Conservation (phyloP, 2,888 invertebrate species). For the Tanypteryx hageni region DNA sequence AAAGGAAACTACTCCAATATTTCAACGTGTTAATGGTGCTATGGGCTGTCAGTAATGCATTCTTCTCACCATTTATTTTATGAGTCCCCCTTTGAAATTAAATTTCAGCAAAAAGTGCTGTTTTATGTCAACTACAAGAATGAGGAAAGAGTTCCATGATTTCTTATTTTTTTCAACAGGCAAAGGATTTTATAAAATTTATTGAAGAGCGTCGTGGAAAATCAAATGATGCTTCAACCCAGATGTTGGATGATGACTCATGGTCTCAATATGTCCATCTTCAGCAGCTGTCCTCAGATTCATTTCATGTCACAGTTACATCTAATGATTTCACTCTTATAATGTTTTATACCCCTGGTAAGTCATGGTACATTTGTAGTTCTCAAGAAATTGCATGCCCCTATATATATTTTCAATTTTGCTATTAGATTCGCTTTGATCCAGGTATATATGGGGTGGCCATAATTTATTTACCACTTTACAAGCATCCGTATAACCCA, state of each 20-base stretch:
- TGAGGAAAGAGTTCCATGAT: neutral
- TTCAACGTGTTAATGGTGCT: too few species aligned
- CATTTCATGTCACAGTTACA: constrained; percentile 80
- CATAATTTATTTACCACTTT: too few species aligned
- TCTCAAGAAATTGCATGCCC: neutral
- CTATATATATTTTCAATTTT: neutral
- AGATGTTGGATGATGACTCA: constrained; percentile 75
- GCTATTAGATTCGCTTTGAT: too few species aligned
- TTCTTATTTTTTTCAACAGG: constrained; percentile 75
- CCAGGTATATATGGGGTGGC: too few species aligned
- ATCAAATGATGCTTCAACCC: constrained; percentile 70
- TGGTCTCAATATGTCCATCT: constrained; percentile 75
- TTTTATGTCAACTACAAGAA: constrained; percentile 33
- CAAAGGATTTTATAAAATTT: constrained; percentile 82
- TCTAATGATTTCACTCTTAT: constrained; percentile 81
- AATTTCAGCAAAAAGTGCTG: too few species aligned
- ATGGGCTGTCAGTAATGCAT: too few species aligned
- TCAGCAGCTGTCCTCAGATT: constrained; percentile 78
- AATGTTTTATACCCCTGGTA: constrained; percentile 89
- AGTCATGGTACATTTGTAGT: constrained; percentile 70
- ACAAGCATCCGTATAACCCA: too few species aligned
- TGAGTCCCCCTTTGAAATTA: too few species aligned
- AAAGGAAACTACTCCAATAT: too few species aligned
- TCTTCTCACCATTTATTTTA: too few species aligned
- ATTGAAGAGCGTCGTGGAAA: constrained; percentile 77